Evolutionary conservation across 2,113 vertebrate species (phyloP).

Genomic region (Peucedramus taeniatus): DNA sequence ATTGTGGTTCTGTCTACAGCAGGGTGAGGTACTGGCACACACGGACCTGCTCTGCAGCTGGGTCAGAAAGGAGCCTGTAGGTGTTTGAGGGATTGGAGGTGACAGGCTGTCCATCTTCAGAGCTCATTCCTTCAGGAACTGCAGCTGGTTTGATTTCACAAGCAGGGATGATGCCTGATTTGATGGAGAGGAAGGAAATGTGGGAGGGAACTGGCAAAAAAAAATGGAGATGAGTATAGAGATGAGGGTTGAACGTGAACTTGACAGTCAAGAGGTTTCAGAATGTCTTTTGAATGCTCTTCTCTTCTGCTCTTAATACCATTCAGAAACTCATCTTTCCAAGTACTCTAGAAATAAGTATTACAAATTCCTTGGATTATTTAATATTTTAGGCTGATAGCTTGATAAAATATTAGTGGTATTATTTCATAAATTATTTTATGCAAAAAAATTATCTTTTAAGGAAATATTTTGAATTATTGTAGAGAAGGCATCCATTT

Average conservation of each 20-base stretch:
- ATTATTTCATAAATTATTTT: neutral
- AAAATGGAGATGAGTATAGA: neutral
- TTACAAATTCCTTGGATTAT: neutral
- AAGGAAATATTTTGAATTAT: neutral
- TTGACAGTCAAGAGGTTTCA: neutral
- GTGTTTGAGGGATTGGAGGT: neutral
- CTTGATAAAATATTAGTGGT: neutral
- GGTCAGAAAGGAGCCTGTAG: neutral
- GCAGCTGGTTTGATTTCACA: neutral
- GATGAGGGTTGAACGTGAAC: neutral
- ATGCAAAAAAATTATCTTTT: neutral
- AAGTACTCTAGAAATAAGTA: neutral
- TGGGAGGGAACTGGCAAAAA: neutral
- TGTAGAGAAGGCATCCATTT: neutral
- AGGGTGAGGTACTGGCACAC: rapidly evolving
- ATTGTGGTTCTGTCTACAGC: rapidly evolving
- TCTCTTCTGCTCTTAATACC: neutral
- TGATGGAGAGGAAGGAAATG: neutral
- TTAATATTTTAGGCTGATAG: neutral
- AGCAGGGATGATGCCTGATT: neutral
- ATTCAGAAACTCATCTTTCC: neutral
- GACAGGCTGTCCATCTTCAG: neutral
- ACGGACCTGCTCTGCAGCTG: neutral
- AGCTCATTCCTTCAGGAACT: neutral
- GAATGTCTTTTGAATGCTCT: neutral